Base-by-base conservation (phyloP, 2,888 invertebrate species). In the Drosophila anomelani region DNA sequence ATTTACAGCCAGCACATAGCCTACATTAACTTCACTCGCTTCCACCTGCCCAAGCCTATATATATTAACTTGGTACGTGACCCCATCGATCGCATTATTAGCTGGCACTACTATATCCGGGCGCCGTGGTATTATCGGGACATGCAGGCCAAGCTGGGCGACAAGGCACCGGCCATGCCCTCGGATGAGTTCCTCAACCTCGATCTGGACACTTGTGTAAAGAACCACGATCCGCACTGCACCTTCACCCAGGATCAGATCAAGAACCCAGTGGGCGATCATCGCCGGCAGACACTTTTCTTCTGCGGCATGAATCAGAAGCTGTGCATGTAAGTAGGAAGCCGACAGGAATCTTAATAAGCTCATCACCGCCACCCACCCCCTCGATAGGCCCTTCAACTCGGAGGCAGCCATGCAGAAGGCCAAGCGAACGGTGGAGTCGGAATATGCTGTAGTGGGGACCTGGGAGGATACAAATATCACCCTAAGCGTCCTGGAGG, bases 21-120 rank as follows among this genome's bases (percentile, higher is more conserved):
- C 91, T 97, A 96, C 92, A 96, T 97, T 13, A 97, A 98, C 92
- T 97, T 98, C 84, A 96, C 97, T 23, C 95, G 95, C 81, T 96
- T 94, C 90, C 95, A 96, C 57, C 93, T 95, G 81, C 96, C 96
- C 0, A 95, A 95, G 85, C 97, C 97, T 1, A 97, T 97, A 86
- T 98, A 97, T 92, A 96, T 98, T 79, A 98, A 98, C 93, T 93
- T 98, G 78, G 96, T 98, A 1, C 94, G 98, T 15, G 97, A 98
- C 93, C 98, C 98, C 0, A 95, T 98, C 38, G 98, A 98, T 92
- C 94, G 98, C 32, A 96, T 97, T 8, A 97, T 97, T 85, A 97
- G 97, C 8, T 97, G 97, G 97, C 97, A 97, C 91, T 97, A 97
- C 92, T 97, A 97, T 92, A 95, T 97, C 4, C 93, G 97, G 49